Base-by-base conservation (phyloP, 2,797 vertebrate species). In the Ciconia nigra region DNA sequence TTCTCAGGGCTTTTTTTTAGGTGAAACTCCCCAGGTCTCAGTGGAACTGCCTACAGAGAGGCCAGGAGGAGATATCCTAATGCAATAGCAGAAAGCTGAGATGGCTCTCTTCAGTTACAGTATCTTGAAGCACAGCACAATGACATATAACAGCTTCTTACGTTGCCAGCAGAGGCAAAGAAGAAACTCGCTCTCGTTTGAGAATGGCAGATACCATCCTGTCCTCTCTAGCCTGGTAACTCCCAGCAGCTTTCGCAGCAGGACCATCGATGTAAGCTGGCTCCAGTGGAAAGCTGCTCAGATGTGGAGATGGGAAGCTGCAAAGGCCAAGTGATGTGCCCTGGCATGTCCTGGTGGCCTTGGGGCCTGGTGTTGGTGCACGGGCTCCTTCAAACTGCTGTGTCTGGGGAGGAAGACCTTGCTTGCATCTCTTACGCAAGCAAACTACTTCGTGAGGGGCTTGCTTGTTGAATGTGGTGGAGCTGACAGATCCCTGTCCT, bases 371-470 rank as follows among this genome's bases (percentile, higher is more conserved):
- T 33, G 11, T 24, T 22, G 44, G 37, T 35, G 20, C 15, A 4
- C 33, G 46, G 25, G 28, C 47, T 65, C 24, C 44, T 65, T 47
- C 18, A 37, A n/a, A 58, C 13, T 2, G 1, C 8, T 54, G 4
- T 88, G 20, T 78, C 76, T 93, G 15, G 13, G 73, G 22, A 29
- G 66, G 17, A 88, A 46, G 58, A 15, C 33, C 25, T 79, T 0
- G 1, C 35, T 61, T 2, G 3, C 10, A 16, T 42, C 15, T 54
- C 41, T 47, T 26, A 3, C 1, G 7, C 13, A 41, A n/a, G 39
- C 33, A 51, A 33, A n/a, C 31, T 67, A 22, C 29, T 54, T 55
- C 59, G 47, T 81, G 42, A 63, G 22, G 41, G 26, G 14, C 31
- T 80, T 31, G 10, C n/a, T 51, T 76, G 44, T 65, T 59, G 46